Percentiles rank a stretch among this genome's conserved stretches.
Evolutionary conservation across 2,797 vertebrate genomes (phyloP).

Genomic region (Tolypeutes matacus): DNA sequence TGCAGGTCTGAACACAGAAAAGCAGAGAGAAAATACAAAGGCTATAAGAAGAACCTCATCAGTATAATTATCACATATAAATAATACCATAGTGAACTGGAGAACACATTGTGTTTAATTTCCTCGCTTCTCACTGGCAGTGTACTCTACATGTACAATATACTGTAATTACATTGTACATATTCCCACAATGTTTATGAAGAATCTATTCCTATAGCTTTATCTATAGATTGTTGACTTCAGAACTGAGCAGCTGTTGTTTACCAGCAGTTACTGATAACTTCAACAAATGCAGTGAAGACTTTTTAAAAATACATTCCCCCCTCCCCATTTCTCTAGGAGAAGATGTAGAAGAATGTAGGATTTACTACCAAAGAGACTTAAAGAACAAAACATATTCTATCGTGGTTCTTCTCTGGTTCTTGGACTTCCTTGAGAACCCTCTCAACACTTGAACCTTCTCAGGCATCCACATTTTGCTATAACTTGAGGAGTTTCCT

Average conservation of each 20-base stretch:
- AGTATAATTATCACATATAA: constrained; percentile 81
- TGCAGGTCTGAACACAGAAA: constrained; percentile 72
- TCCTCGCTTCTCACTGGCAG: constrained; percentile 73
- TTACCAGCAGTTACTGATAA: constrained; percentile 74
- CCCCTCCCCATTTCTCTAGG: neutral
- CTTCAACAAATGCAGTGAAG: constrained; percentile 62
- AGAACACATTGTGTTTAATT: constrained; percentile 66
- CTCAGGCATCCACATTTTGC: neutral
- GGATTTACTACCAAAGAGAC: neutral
- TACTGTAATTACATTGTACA: constrained; percentile 77
- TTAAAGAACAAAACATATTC: neutral
- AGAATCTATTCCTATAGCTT: constrained; percentile 79
- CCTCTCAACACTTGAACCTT: neutral
- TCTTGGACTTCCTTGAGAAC: neutral
- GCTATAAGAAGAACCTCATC: constrained; percentile 79
- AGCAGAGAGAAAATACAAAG: constrained; percentile 62
- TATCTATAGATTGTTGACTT: constrained; percentile 84
- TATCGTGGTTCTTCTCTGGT: neutral
- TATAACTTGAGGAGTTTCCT: constrained; percentile 11
- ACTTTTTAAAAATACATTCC: neutral
- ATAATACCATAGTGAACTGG: constrained; percentile 73
- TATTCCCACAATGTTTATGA: constrained; percentile 76
- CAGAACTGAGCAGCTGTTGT: constrained; percentile 80
- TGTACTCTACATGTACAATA: constrained; percentile 75
- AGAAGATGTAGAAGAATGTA: constrained; percentile 30